Evolutionary conservation across 1,140 invertebrate species (phyloP), one percentile per base, ranked within the genome.

Genomic region (Drosophila sulfurigaster): DNA sequence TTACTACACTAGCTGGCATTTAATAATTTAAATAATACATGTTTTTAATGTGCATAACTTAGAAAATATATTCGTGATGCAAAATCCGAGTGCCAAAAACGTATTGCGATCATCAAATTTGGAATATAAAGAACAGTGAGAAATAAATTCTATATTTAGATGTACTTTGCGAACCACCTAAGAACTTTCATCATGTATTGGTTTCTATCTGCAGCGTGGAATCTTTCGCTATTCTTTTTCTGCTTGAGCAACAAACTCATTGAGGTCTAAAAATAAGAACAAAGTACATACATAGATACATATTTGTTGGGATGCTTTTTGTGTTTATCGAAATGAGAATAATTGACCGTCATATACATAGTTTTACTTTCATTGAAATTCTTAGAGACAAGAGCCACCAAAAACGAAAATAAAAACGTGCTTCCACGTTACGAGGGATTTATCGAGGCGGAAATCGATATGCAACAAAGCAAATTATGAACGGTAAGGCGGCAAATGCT

Each of bases 371-470:
- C 65, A 56, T 62, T 58, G 11, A 3, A 3, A 41, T 15, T 32
- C 68, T n/a, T 43, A 38, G 15, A 2, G n/a, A 45, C 30, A 58
- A 70, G 32, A 43, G 7, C 32, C 13, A 52, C 28, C 20, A 16
- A 30, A 8, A 65, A 6, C 43, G 6, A 49, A 43, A 30, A 45
- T 28, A 16, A 45, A 60, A 38, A 71, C 20, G 11, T 48, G 8
- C 13, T 25, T 62, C 13, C 38, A 52, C 49, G 51, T 75, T 63
- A 45, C 68, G 49, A 58, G 28, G 41, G 13, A 60, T 62, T 70
- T 79, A 73, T 81, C 48, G 46, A 74, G 65, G 81, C 81, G 81
- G 81, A 83, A 83, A 77, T 80, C 72, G 49, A 70, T 48, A 20
- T 15, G 15, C 6, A 56, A 68, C 43, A 59, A 57, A 15, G 41